Evolutionary conservation across 1,140 invertebrate genomes (phyloP), one percentile per base, ranked within the genome.

Genomic region (Drosophila ananassae): DNA sequence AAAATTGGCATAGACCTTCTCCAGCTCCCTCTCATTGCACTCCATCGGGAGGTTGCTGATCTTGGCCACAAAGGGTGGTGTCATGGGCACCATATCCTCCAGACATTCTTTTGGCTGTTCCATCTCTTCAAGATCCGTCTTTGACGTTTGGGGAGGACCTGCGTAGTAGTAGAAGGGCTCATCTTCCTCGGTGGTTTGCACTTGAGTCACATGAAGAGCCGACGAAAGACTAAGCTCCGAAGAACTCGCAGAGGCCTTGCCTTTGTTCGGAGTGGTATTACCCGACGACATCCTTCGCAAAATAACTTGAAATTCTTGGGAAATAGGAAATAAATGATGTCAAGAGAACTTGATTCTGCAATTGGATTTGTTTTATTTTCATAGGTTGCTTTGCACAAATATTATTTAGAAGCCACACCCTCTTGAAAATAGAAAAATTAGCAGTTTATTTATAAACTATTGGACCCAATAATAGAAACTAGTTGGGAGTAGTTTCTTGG

Each of bases 21-120:
- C 1, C 4, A 76, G 25, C 37, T 75, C 72, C 25, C 30, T 6
- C n/a, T 67, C 73, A 6, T 37, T 41, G 28, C 55, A 57, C 30
- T 76, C 72, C 48, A 76, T 58, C 2, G 73, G 73, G 50, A 76
- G 37, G 8, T 76, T 76, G 17, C 61, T 59, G 1, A 74, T 44
- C 41, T 48, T 8, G 2, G 72, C 73, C 32, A 67, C 41, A 47
- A 22, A 76, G 2, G 73, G 73, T 6, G 71, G 61, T 0, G 22
- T 4, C 3, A 0, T 28, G 0, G 73, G 48, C 6, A 66, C 60
- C 5, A 25, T 8, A 3, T 25, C 24, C 21, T 59, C 53, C 10
- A 37, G 7, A 28, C 47, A 41, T 0, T 28, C 9, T 8, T 21
- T 28, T 44, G 7, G 12, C 41, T 21, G 44, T 10, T 47, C 13